These are phyloP conservation scores for Philopedon plagiatum DNA, from an alignment of 2,888 invertebrate genomes.

Conservation along the genomic window DNA sequence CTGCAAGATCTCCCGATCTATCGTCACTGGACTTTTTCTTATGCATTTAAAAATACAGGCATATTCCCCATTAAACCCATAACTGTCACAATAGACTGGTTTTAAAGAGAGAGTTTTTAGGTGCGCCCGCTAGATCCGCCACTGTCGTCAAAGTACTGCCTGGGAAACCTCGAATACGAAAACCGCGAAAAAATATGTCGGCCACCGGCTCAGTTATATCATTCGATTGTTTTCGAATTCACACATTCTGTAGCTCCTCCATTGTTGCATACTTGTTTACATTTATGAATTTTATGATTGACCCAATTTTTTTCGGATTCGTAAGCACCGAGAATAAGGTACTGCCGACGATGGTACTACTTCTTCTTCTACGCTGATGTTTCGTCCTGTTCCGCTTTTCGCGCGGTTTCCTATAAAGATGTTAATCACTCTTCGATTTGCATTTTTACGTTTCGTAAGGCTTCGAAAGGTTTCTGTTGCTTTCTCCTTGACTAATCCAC, in stretches of 20 bases:
- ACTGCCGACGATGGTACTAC: background rate
- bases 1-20: too few relatives aligned
- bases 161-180: slow-evolving; percentile 27
- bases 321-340: slow-evolving; percentile 20
- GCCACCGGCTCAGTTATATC: slow-evolving; percentile 51
- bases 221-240: slow-evolving; percentile 54
- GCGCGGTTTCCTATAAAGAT: slow-evolving; percentile 28
- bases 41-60: too few relatives aligned
- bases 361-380: background rate
- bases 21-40: too few relatives aligned
- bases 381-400: slow-evolving; percentile 35
- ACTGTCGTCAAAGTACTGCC: background rate
- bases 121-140: background rate
- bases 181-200: slow-evolving; percentile 49
- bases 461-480: background rate
- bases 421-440: slow-evolving; percentile 31
- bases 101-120: too few relatives aligned
- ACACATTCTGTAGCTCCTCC: slow-evolving; percentile 49
- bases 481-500: slow-evolving; percentile 9
- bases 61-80: too few relatives aligned
- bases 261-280: slow-evolving; percentile 48
- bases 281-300: slow-evolving; percentile 49
- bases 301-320: slow-evolving; percentile 45
- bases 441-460: slow-evolving; percentile 22
- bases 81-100: too few relatives aligned